Percentiles rank a stretch among this genome's conserved stretches.
phyloP scores from a whole-genome alignment of 2,888 invertebrate genomes.

The Beris morrisii region DNA sequence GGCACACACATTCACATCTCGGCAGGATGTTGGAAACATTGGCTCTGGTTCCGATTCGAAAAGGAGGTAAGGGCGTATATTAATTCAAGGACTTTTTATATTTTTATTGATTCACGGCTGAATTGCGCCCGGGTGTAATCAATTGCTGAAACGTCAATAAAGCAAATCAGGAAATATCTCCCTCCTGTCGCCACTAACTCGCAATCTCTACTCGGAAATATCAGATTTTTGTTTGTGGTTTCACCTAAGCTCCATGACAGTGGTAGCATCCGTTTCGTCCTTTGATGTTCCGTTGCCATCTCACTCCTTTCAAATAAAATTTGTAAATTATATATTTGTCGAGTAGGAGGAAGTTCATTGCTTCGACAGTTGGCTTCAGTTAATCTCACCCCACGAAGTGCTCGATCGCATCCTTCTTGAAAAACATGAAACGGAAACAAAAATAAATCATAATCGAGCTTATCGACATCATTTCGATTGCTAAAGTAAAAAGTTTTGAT shows the following conservation, averaged over 20 bases:
- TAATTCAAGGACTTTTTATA: slow-evolving; percentile 34
- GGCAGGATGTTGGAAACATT: slow-evolving; percentile 18
- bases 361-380: slow-evolving; percentile 1
- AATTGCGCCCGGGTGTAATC: slow-evolving; percentile 37
- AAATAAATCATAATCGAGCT: not conserved
- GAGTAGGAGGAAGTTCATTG: not conserved
- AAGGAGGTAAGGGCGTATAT: slow-evolving; percentile 32
- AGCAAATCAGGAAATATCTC: slow-evolving; percentile 34
- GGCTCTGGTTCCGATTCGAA: slow-evolving; percentile 26
- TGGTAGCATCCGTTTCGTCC: slow-evolving; percentile 21
- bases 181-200: slow-evolving; percentile 1
- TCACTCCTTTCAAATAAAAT: not conserved
- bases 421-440: slow-evolving; percentile 5
- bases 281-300: not conserved
- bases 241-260: slow-evolving; percentile 2
- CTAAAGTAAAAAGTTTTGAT: no score
- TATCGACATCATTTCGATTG: no score
- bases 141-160: slow-evolving; percentile 39
- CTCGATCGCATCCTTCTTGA: slow-evolving; percentile 23
- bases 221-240: slow-evolving; percentile 28
- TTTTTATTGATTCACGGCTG: slow-evolving; percentile 36
- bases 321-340: not conserved
- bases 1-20: slow-evolving; percentile 17
- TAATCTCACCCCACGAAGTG: slow-evolving; percentile 17
- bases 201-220: slow-evolving; percentile 2